Conservation (phyloP, 2,888 invertebrate genomes). For the Phytoseiulus persimilis region DNA sequence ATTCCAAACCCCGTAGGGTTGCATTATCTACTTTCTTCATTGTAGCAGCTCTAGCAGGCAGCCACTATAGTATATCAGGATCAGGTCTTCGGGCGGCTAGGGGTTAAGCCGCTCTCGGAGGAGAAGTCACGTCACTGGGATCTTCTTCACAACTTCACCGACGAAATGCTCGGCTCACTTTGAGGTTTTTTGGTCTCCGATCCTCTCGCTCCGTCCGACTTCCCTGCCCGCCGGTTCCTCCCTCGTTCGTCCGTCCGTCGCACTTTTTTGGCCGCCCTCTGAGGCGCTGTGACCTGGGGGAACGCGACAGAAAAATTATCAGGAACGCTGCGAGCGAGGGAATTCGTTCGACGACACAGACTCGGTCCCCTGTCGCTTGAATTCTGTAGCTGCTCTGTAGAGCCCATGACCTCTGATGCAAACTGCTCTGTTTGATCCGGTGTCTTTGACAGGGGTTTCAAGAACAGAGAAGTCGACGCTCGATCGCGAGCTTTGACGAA, state of each 20-base stretch:
- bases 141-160: not conserved
- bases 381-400: not conserved
- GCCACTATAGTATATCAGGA: not conserved
- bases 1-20: not conserved
- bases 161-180: not conserved
- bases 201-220: not conserved
- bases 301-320: no score
- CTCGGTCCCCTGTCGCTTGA: not conserved
- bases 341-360: no score
- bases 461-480: not conserved
- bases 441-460: not conserved
- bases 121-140: not conserved
- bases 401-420: not conserved
- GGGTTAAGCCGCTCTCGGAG: not conserved
- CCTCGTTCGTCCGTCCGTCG: not conserved
- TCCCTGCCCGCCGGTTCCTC: not conserved
- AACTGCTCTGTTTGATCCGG: not conserved
- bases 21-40: slow-evolving; percentile 5
- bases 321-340: no score
- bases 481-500: not conserved
- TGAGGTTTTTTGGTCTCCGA: not conserved
- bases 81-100: not conserved
- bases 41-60: not conserved
- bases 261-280: not conserved
- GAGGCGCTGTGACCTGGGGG: no score